These are phyloP conservation scores for Hozukius guyotensis DNA, from an alignment of 2,797 vertebrate species.

Conservation along the genomic window DNA sequence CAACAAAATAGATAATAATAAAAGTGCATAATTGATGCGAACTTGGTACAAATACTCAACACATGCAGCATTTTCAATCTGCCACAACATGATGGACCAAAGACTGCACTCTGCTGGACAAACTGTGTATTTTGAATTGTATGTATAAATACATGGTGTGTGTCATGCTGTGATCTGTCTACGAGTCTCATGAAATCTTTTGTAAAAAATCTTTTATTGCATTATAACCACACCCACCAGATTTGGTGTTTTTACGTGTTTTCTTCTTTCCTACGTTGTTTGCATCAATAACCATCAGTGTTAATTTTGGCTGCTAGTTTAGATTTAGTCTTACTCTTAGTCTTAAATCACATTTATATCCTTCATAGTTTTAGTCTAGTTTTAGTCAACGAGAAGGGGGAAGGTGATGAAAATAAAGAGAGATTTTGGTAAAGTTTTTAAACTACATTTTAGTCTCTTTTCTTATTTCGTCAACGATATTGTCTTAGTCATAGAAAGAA, in stretches of 20 bases:
- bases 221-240: neutral
- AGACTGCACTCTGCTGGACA: constrained; percentile 46
- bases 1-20: neutral
- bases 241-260: neutral
- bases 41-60: neutral
- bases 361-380: too few species aligned
- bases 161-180: neutral
- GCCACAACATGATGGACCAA: neutral
- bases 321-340: too few species aligned
- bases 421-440: too few species aligned
- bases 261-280: neutral
- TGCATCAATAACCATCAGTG: neutral
- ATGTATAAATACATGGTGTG: neutral
- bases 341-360: too few species aligned
- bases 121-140: neutral
- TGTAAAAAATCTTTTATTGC: neutral
- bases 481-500: too few species aligned
- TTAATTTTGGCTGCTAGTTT: too few species aligned
- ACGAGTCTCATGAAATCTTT: neutral
- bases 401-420: too few species aligned
- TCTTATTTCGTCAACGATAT: too few species aligned
- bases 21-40: neutral
- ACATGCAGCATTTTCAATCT: neutral
- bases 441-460: too few species aligned
- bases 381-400: too few species aligned